Conservation (phyloP, 2,888 invertebrate species). For the Thelaira solivaga region DNA sequence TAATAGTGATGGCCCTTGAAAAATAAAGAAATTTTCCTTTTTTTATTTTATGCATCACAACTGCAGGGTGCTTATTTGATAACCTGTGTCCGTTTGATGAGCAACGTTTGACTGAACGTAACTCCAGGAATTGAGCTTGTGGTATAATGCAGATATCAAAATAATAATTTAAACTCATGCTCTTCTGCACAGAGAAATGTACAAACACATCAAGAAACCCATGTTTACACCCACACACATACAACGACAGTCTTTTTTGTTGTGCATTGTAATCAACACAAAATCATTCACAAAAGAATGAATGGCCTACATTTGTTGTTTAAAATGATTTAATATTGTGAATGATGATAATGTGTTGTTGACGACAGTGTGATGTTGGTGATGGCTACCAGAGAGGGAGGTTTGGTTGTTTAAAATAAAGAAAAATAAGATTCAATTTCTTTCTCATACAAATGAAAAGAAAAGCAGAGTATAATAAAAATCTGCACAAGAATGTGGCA, state of each 20-base stretch:
- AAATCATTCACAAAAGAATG: constrained; percentile 21
- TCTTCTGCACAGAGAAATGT: not conserved
- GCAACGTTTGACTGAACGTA: constrained; percentile 37
- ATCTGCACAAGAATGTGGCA: too few relatives aligned
- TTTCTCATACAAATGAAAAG: too few relatives aligned
- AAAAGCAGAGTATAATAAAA: too few relatives aligned
- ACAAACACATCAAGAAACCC: not conserved
- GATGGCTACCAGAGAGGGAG: too few relatives aligned
- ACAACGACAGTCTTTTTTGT: not conserved
- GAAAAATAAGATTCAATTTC: too few relatives aligned
- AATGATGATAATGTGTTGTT: constrained; percentile 8
- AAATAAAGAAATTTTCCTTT: too few relatives aligned
- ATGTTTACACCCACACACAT: not conserved
- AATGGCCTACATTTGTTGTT: constrained; percentile 48
- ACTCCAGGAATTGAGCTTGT: constrained; percentile 53
- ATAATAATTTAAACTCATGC: constrained; percentile 28
- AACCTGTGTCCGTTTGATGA: not conserved
- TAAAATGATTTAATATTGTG: constrained; percentile 38
- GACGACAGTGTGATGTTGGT: constrained; percentile 3
- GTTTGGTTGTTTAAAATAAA: too few relatives aligned
- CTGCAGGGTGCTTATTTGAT: not conserved
- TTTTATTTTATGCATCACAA: not conserved
- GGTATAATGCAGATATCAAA: constrained; percentile 57
- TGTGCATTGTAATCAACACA: not conserved
- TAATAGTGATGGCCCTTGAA: too few relatives aligned